Evolutionary conservation across 2,888 invertebrate species (phyloP).

Genomic region (Lumbricus terrestris): DNA sequence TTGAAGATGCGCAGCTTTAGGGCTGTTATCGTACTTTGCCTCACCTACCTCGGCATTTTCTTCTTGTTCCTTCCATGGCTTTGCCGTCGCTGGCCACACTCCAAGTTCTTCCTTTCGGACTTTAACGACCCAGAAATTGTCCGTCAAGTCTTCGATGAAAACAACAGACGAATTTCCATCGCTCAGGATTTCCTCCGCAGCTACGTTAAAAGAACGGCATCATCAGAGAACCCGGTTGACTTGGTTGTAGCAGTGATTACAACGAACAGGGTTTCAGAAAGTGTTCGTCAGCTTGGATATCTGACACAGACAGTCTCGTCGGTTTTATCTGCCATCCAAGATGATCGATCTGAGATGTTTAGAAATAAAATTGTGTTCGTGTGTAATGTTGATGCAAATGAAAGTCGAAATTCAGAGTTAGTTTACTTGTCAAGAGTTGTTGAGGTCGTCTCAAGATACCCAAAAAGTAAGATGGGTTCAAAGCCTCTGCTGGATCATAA

Average conservation of each 20-base stretch:
- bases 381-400: slow-evolving; percentile 30
- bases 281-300: slow-evolving; percentile 20
- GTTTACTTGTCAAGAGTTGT: slow-evolving; percentile 10
- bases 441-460: slow-evolving; percentile 7
- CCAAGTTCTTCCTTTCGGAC: neutral
- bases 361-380: slow-evolving; percentile 28
- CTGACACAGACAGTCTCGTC: slow-evolving; percentile 31
- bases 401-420: slow-evolving; percentile 29
- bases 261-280: neutral
- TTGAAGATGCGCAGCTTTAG: neutral
- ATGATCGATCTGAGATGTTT: slow-evolving; percentile 16
- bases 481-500: neutral
- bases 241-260: slow-evolving; percentile 22
- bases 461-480: neutral
- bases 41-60: neutral
- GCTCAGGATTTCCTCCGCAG: neutral
- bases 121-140: neutral
- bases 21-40: neutral
- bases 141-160: neutral
- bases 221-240: neutral
- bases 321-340: slow-evolving; percentile 13
- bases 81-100: neutral
- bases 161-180: neutral
- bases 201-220: neutral
- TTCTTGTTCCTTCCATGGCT: neutral